Base-by-base conservation (phyloP, 2,113 vertebrate species). In the Atractosteus spatula region DNA sequence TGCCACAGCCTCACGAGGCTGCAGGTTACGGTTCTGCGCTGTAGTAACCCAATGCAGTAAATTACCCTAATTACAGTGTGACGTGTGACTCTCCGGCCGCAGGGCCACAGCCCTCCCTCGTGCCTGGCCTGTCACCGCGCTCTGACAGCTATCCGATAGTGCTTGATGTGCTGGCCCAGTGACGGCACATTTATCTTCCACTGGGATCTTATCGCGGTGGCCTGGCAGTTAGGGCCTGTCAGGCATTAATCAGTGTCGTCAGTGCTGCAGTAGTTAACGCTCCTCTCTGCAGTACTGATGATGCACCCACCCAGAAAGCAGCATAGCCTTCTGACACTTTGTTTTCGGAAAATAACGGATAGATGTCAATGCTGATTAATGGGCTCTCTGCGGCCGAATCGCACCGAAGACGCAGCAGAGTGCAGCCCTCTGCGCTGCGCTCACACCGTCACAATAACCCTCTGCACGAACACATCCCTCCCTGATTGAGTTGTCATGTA, bases 131-230 rank as follows among this genome's bases (percentile, higher is more conserved):
- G 71, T 78, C 76, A 55, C 45, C 47, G 56, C 44, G 62, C 45
- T 51, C 57, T 74, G 79, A 81, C 82, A 84, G 78, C 77, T 85
- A 77, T 78, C 78, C 74, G 70, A 68, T 75, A 78, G 59, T 45
- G 41, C 73, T 78, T 65, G 64, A 76, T 80, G 71, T 68, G 71
- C 68, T 74, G n/a, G 41, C 7, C 51, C 55, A 59, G 74, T 77
- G 84, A 77, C 73, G 76, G 74, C 59, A 76, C 75, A 78, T 75
- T 79, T 83, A 79, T 76, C 83, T 76, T 72, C 69, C 68, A 80
- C 80, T 57, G 74, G 75, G 71, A 77, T 68, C 72, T 74, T 80
- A 78, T 77, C 76, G 43, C 71, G 77, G 74, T 4, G 16, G 71
- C 59, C 43, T 57, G 73, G 67, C 54, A 45, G 68, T 68, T 42